Conservation (phyloP, 2,797 vertebrate species). For the Lithobates sylvaticus region DNA sequence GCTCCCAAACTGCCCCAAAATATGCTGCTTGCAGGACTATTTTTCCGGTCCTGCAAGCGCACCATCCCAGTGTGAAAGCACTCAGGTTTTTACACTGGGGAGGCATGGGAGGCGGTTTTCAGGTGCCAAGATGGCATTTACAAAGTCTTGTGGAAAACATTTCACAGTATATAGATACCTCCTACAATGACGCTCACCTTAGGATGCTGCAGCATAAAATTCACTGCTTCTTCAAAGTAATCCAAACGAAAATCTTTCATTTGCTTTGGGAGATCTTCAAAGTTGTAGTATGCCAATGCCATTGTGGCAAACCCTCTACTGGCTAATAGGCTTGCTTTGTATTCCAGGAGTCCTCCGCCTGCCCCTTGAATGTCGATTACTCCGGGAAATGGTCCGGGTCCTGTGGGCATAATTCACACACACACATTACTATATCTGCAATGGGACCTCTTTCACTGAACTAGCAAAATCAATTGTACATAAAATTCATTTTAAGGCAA, state of each 20-base stretch:
- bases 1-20: too few relatives aligned
- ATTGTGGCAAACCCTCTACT: conserved; percentile 84
- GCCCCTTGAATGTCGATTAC: conserved; percentile 79
- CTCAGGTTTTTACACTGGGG: too few relatives aligned
- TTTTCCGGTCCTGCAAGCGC: too few relatives aligned
- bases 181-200: conserved; percentile 70
- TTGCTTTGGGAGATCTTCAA: conserved; percentile 80
- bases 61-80: too few relatives aligned
- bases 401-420: conserved; percentile 70
- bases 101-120: too few relatives aligned
- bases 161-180: neutral
- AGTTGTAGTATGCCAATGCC: conserved; percentile 83
- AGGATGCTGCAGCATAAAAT: conserved; percentile 78
- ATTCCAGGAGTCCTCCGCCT: conserved; percentile 73
- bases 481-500: too few relatives aligned
- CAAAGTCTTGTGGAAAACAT: too few relatives aligned
- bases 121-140: too few relatives aligned
- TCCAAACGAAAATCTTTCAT: conserved; percentile 77
- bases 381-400: conserved; percentile 85
- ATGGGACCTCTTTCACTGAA: too few relatives aligned
- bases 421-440: neutral
- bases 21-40: too few relatives aligned
- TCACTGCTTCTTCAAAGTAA: conserved; percentile 89
- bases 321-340: conserved; percentile 86
- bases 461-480: too few relatives aligned